Evolutionary conservation across 1,140 invertebrate genomes (phyloP).

Genomic region (Mycetomoellerius zeteki): DNA sequence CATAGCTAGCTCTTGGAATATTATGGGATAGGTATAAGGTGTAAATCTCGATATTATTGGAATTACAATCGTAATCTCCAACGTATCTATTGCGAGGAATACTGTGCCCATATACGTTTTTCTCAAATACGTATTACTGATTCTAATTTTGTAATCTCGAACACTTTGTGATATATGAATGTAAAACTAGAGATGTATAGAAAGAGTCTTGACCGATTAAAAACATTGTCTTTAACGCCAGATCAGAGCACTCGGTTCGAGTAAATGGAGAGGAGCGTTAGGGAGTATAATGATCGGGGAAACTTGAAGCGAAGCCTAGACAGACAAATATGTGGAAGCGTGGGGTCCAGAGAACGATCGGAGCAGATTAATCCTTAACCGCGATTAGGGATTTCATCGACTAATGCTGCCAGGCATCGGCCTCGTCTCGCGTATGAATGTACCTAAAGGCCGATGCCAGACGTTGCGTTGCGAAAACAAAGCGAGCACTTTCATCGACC

Average conservation of each 20-base stretch:
- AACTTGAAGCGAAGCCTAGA: conserved; percentile 73
- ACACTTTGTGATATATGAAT: not conserved
- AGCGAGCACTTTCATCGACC: conserved; percentile 39
- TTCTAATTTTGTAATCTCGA: not conserved
- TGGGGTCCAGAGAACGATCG: conserved; percentile 70
- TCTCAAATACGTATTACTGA: not conserved
- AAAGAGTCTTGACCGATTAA: conserved; percentile 37
- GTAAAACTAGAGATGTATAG: conserved; percentile 20
- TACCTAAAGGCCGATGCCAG: conserved; percentile 40
- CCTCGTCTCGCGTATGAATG: conserved; percentile 9
- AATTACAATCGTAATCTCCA: conserved; percentile 36
- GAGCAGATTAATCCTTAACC: conserved; percentile 57
- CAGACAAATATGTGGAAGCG: conserved; percentile 71
- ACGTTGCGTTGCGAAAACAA: conserved; percentile 50
- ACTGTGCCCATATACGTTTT: conserved; percentile 41
- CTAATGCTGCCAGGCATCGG: conserved; percentile 42
- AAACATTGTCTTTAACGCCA: conserved; percentile 22
- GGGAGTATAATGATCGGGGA: not conserved
- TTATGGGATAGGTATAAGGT: conserved; percentile 19
- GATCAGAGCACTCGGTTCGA: conserved; percentile 48
- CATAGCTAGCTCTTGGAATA: conserved; percentile 41
- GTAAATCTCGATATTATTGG: conserved; percentile 27
- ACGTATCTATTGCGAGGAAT: conserved; percentile 22
- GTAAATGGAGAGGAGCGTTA: not conserved
- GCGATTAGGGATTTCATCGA: conserved; percentile 58